Evolutionary conservation across 2,113 vertebrate species (phyloP), one percentile per base, ranked within the genome.

Genomic region (Sturnus vulgaris): DNA sequence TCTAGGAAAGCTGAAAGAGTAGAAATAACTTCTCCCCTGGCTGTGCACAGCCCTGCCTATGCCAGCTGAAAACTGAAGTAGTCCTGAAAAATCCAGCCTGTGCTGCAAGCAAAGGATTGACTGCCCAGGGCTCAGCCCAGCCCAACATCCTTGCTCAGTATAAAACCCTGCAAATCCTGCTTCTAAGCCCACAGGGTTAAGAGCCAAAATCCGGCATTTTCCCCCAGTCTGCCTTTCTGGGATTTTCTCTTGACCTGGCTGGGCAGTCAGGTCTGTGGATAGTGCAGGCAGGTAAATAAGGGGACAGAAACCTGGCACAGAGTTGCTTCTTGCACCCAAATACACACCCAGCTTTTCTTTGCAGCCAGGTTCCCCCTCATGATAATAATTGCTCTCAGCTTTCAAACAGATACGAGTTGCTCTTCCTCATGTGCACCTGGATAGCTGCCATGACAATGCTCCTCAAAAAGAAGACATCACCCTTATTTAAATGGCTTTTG

Each of bases 361-460:
- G 39, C 52, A 89, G 83, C 47, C 79, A 69, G 80, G 82, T 83
- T 39, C 82, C 71, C 42, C 47, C 69, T 91, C 82, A 52, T 3
- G 35, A 73, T 56, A 88, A 88, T 91, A 96, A 97, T 65, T 93
- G 87, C 82, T 90, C 80, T 91, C 92, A 91, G 92, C 93, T 97
- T 97, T 97, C 71, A 79, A 85, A 94, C 49, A 94, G 97, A 94
- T 66, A 77, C 1, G 27, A 23, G 21, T 46, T 68, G 19, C 76
- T 76, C 56, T 88, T 96, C 82, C 85, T 39, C 35, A 50, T 39
- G 61, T 61, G 71, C 80, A 96, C 79, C 90, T 97, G 96, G 80
- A 71, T 2, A 46, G 97, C 96, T 97, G 95, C 96, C 92, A 95
- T 96, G 97, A 93, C 97, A 96, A 96, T 94, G 42, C 59, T 93